Base-by-base conservation (phyloP, 1,140 invertebrate species). In the Solenopsis fugax region DNA sequence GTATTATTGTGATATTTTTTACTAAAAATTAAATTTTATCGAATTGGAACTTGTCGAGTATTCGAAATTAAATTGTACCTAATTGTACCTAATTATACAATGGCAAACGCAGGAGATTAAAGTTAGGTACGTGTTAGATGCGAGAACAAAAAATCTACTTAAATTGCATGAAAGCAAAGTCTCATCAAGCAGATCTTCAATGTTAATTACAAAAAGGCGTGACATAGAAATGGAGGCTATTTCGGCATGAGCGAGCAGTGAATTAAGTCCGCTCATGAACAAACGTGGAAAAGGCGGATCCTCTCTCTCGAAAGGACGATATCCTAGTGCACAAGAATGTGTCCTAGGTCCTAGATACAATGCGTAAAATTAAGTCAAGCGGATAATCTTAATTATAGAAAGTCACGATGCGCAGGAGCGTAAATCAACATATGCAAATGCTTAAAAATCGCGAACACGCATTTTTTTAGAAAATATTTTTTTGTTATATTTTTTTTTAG, bases 251-350 rank as follows among this genome's bases (percentile, higher is more conserved):
- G 75, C 50, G 80, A 89, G 56, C 88, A 88, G 88, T 89, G 88
- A 90, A 90, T 90, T 87, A 90, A 90, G 86, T 90, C 78, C 80
- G 60, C 48, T 88, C 24, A 75, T 87, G 80, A 87, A 37, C 88
- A 72, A 76, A 90, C 89, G 89, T 71, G 89, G 85, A 90, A 90
- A 89, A 90, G 89, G 89, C 89, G 89, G 89, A 81, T 85, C 88
- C 73, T 88, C 29, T 88, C 58, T 64, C 72, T 65, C n/a, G 60
- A 48, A 62, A 85, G 75, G 85, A 78, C 65, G 85, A 87, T 89
- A 90, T 89, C 77, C 78, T 87, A 84, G 72, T 78, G 77, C 85
- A 90, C 85, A 90, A 89, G 89, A 69, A 87, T 78, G 60, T 56
- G 54, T 50, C 24, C 50, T 60, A 84, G 54, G 45, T 50, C 52